phyloP scores from a whole-genome alignment of 1,140 invertebrate genomes.

The Diachasma alloeum region DNA sequence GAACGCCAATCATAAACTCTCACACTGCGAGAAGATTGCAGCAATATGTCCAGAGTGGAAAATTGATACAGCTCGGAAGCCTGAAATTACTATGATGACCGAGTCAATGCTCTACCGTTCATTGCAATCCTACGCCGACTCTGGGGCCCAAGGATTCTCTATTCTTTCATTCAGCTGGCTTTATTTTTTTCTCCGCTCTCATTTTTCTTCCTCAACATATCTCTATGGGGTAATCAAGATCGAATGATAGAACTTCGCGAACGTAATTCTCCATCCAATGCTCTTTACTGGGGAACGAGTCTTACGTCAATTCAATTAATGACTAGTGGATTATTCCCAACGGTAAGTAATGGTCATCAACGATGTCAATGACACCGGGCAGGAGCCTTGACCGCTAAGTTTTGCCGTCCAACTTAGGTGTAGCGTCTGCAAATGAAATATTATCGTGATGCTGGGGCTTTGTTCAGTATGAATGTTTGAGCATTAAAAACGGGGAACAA shows the following conservation, averaged over 20 bases:
- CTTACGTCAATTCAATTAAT: not conserved
- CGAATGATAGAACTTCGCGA: not conserved
- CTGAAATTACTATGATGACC: conserved; percentile 17
- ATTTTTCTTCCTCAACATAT: not conserved
- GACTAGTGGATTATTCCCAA: not conserved
- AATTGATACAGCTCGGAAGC: conserved; percentile 17
- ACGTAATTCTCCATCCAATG: not conserved
- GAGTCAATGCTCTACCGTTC: conserved; percentile 21
- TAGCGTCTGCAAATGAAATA: not conserved
- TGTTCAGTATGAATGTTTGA: not conserved
- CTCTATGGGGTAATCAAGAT: not conserved
- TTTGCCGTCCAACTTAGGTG: conserved; percentile 27
- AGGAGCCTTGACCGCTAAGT: conserved; percentile 52
- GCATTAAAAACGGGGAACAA: not conserved
- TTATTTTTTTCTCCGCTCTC: not conserved
- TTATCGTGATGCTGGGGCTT: not conserved
- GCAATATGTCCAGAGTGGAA: conserved; percentile 1
- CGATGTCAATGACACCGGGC: conserved; percentile 51
- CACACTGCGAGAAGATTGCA: no score
- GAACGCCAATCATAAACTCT: no score
- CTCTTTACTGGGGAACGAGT: not conserved
- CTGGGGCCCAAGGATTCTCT: no score
- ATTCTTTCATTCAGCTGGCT: not conserved
- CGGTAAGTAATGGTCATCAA: conserved; percentile 14
- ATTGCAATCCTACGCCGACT: not conserved